Evolutionary conservation across 2,888 invertebrate genomes (phyloP).

Genomic region (Ormyrus thymus): DNA sequence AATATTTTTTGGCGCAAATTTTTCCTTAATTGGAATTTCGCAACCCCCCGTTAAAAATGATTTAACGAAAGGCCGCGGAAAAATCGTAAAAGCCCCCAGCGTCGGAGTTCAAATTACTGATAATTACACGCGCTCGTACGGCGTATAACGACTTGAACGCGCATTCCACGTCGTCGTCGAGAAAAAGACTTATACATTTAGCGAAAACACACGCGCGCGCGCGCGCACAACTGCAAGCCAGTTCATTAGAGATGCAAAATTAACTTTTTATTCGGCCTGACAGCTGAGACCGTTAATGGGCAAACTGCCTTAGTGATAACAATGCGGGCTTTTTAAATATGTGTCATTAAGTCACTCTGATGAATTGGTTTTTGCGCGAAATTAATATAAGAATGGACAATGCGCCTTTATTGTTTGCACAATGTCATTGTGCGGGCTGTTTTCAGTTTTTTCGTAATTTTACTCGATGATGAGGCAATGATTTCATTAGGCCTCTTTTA

Average conservation of each 20-base stretch:
- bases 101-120: conserved; percentile 28
- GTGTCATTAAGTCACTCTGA: not conserved
- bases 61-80: conserved; percentile 7
- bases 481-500: too few relatives aligned
- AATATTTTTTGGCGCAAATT: too few relatives aligned
- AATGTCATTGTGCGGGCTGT: too few relatives aligned
- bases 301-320: too few relatives aligned
- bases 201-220: too few relatives aligned
- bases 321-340: too few relatives aligned
- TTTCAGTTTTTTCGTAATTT: too few relatives aligned
- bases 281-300: too few relatives aligned
- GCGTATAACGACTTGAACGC: not conserved
- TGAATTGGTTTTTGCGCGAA: not conserved
- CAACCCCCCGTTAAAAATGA: conserved; percentile 10
- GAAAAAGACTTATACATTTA: not conserved
- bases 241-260: too few relatives aligned
- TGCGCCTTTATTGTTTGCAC: not conserved
- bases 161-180: conserved; percentile 17
- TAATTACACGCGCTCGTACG: conserved; percentile 10
- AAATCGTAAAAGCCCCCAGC: conserved; percentile 5
- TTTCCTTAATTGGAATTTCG: not conserved
- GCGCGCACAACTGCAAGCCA: too few relatives aligned
- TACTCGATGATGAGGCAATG: too few relatives aligned
- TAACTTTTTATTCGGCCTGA: too few relatives aligned
- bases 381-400: not conserved